Evolutionary conservation across 2,888 invertebrate genomes (phyloP), one percentile per base, ranked within the genome.

Genomic region (Leptinotarsa juncta): DNA sequence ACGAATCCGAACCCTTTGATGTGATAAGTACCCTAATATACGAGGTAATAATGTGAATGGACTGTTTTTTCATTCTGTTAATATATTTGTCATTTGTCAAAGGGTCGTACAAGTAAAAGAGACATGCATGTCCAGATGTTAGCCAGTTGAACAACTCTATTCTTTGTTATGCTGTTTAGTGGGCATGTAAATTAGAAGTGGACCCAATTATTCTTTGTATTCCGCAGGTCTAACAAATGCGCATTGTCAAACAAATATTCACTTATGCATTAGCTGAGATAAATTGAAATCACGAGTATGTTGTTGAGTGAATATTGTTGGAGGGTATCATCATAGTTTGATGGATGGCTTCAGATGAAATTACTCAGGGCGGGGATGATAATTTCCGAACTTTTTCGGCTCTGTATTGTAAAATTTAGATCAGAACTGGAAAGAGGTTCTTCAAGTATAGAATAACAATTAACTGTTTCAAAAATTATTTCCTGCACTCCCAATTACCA

Each of bases 121-220:
- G 75, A 71, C 72, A 73, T 72, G 75, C 50, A 81, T 82, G 81
- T 82, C 82, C 82, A 82, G 81, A 83, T 83, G 82, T 82, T 81
- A 81, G 81, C 79, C 79, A 80, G 81, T 81, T 81, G 73, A 80
- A 80, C 78, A 78, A 77, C 79, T 80, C 78, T 72, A 72, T 78
- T 77, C 79, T 81, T 82, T 81, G 79, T 79, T 76, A 73, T 77
- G 78, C 73, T 76, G 78, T 79, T 81, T 76, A 80, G 81, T 83
- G 82, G 82, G 83, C 83, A 82, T 81, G 76, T 79, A 82, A 81
- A 81, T 82, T 80, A 75, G 71, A 74, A 81, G 76, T 76, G 77
- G 75, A 77, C 75, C 77, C 79, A 77, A 80, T 80, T 80, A 79
- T 74, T 70, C 75, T 73, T 76, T 79, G 73, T 78, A 67, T 70